phyloP scores from a whole-genome alignment of 35 echinoderm and acorn worm species.

The Ophioderma brevispina region DNA sequence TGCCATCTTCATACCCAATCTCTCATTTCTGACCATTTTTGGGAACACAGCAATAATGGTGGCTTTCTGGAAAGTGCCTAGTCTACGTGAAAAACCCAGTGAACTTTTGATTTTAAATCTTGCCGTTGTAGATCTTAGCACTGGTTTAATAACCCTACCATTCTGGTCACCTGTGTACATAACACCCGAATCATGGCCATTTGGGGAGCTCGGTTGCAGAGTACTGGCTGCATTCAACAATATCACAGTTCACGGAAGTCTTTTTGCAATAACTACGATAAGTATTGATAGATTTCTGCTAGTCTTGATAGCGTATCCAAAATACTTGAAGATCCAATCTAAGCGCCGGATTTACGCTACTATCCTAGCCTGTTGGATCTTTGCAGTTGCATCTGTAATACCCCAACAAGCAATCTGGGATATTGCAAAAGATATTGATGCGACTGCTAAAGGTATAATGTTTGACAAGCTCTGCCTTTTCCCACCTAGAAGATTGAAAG shows the following conservation, averaged over 20 bases:
- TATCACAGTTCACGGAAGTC: not conserved
- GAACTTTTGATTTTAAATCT: constrained; percentile 16
- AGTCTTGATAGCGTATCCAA: constrained; percentile 24
- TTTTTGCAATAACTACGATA: constrained; percentile 15
- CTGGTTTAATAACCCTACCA: not conserved
- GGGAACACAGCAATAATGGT: not conserved
- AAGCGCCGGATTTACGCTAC: not conserved
- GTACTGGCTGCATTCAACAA: not conserved
- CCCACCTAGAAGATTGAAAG: not conserved
- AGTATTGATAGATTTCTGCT: constrained; percentile 20
- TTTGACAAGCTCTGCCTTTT: not conserved
- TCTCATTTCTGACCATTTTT: not conserved
- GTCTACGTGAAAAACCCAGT: constrained; percentile 19
- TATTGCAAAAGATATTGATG: not conserved
- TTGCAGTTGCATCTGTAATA: not conserved
- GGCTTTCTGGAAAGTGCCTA: not conserved
- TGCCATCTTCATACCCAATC: not conserved
- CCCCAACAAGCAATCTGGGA: constrained; percentile 1
- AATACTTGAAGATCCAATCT: constrained; percentile 15
- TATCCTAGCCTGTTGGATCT: constrained; percentile 13
- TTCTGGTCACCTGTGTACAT: not conserved
- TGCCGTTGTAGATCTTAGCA: not conserved
- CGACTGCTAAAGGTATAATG: not conserved
- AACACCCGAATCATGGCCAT: not conserved
- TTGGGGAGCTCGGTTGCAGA: not conserved